Evolutionary conservation across 2,113 vertebrate genomes (phyloP).

Genomic region (Dipodomys stephensi): DNA sequence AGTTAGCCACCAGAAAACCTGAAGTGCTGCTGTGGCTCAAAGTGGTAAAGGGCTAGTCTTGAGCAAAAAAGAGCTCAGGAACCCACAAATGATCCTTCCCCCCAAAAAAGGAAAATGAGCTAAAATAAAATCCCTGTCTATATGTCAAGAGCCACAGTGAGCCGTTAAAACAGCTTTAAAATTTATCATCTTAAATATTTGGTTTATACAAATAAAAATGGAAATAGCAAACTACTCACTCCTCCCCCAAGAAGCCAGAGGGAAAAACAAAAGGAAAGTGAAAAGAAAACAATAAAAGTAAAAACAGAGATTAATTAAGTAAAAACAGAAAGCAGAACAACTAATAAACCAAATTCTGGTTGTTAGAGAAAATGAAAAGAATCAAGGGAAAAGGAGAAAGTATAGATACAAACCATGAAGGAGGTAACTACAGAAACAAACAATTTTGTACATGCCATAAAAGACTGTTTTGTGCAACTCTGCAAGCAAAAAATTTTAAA

Average conservation of each 20-base stretch:
- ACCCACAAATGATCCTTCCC: too few relatives aligned
- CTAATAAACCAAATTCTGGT: neutral
- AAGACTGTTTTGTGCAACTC: neutral
- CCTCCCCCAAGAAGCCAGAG: neutral
- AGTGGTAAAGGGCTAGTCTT: too few relatives aligned
- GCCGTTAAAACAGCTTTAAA: slow-evolving; percentile 25
- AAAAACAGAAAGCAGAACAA: neutral
- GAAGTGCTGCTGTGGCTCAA: too few relatives aligned
- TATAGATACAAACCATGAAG: neutral
- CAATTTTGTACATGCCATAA: neutral
- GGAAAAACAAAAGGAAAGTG: neutral
- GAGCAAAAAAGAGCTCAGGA: too few relatives aligned
- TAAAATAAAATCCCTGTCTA: neutral
- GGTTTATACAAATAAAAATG: neutral
- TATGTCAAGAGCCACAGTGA: neutral
- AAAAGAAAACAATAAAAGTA: neutral
- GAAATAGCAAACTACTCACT: neutral
- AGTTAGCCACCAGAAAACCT: too few relatives aligned
- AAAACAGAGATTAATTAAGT: neutral
- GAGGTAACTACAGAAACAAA: neutral
- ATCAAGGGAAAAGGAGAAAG: neutral
- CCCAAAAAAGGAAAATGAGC: neutral
- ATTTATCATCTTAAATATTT: neutral
- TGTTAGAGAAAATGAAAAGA: neutral
- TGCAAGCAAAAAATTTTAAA: neutral